Conservation (phyloP, 2,113 vertebrate species). For the Dryoscopus gambensis region DNA sequence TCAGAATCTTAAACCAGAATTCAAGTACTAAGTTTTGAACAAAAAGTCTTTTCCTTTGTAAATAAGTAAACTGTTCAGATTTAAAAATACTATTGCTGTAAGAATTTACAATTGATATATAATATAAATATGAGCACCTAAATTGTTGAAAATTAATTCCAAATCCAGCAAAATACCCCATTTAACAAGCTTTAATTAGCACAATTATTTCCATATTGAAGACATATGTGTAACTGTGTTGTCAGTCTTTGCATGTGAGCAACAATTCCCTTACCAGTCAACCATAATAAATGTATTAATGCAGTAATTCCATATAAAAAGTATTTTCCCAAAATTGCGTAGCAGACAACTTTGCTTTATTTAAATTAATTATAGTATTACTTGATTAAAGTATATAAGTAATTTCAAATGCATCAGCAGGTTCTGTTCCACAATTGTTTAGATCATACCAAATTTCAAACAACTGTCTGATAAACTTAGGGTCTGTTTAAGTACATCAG, state of each 20-base stretch:
- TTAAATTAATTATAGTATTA: neutral
- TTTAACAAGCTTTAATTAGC: neutral
- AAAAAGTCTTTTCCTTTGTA: neutral
- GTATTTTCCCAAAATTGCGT: neutral
- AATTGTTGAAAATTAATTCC: neutral
- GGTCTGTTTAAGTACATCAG: neutral
- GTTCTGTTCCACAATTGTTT: neutral
- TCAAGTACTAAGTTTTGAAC: neutral
- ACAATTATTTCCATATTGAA: slow-evolving; percentile 4
- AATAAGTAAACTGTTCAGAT: neutral
- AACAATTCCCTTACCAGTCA: neutral
- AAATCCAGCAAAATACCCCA: neutral
- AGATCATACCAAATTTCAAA: neutral
- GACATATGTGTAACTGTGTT: neutral
- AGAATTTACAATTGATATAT: neutral
- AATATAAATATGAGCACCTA: neutral
- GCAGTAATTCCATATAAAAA: neutral
- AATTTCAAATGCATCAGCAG: neutral
- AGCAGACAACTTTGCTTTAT: neutral
- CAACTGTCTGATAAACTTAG: neutral
- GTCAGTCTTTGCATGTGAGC: neutral
- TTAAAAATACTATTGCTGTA: neutral
- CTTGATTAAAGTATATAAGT: neutral
- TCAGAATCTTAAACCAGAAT: neutral
- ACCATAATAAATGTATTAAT: neutral